A percentile compares a stretch with the other conserved stretches of the same genome.
Evolutionary conservation across 2,888 invertebrate genomes (phyloP).

Genomic region (Tetramorium bicarinatum): DNA sequence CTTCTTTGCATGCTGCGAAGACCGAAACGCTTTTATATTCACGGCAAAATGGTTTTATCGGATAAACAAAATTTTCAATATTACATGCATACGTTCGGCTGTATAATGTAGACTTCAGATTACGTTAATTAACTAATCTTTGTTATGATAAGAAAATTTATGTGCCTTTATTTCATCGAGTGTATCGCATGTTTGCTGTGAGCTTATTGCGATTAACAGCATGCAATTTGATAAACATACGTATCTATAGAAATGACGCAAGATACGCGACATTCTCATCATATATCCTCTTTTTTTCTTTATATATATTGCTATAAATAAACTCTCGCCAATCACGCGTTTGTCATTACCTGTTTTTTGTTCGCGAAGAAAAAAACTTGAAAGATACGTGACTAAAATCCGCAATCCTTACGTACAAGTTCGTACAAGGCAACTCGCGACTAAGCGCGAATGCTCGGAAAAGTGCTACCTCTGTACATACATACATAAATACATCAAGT

Average conservation of each 20-base stretch:
- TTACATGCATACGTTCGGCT: neutral
- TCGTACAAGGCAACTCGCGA: neutral
- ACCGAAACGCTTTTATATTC: neutral
- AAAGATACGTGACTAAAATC: neutral
- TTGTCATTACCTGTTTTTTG: neutral
- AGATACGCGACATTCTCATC: neutral
- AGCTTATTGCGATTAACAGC: constrained; percentile 22
- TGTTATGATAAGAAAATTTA: neutral
- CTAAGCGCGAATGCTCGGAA: neutral
- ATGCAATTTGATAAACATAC: neutral
- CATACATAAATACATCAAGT: no score
- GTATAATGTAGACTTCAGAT: neutral
- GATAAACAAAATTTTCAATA: neutral
- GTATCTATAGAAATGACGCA: constrained; percentile 2
- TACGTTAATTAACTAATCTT: neutral
- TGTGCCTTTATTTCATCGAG: neutral
- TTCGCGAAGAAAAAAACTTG: constrained; percentile 2
- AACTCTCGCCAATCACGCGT: neutral
- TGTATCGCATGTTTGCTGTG: neutral
- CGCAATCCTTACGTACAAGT: neutral
- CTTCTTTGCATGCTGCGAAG: neutral
- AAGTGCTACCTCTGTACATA: neutral
- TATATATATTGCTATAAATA: neutral
- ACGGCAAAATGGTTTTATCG: neutral
- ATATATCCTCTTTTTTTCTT: neutral